phyloP scores from a whole-genome alignment of 2,888 invertebrate species.

The Psococerastis gibbosa region DNA sequence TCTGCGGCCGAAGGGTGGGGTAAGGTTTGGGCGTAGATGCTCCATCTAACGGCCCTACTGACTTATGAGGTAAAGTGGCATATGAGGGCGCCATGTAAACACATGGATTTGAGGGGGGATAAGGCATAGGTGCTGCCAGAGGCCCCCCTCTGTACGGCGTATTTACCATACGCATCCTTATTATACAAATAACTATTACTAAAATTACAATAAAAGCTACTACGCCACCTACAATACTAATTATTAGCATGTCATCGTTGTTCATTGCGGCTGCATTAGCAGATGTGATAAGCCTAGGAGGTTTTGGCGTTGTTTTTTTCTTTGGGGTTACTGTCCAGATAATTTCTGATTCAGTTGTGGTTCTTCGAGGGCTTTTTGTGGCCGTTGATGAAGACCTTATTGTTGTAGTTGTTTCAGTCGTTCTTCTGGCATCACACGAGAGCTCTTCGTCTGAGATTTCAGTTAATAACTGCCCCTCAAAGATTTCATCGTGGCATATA shows the following conservation, averaged over 20 bases:
- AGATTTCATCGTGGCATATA: slow-evolving; percentile 44
- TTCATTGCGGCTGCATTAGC: slow-evolving; percentile 32
- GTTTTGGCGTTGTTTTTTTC: slow-evolving; percentile 13
- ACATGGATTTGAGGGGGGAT: slow-evolving; percentile 17
- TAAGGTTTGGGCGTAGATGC: not conserved
- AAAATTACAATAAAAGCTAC: slow-evolving; percentile 78
- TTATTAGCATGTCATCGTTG: slow-evolving; percentile 83
- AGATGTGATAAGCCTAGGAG: slow-evolving; percentile 13
- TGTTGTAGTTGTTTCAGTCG: slow-evolving; percentile 32
- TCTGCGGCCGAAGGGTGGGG: slow-evolving; percentile 1
- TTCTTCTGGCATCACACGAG: slow-evolving; percentile 48
- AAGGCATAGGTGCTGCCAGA: slow-evolving; percentile 26
- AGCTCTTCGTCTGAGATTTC: slow-evolving; percentile 66
- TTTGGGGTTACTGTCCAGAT: slow-evolving; percentile 76
- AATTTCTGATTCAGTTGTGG: slow-evolving; percentile 64
- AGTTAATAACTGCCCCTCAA: slow-evolving; percentile 45
- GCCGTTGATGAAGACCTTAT: slow-evolving; percentile 28
- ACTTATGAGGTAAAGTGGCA: slow-evolving; percentile 3
- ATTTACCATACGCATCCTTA: slow-evolving; percentile 49
- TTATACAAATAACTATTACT: slow-evolving; percentile 75
- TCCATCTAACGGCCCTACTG: not conserved
- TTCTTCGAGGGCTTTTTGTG: slow-evolving; percentile 24
- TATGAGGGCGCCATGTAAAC: slow-evolving; percentile 3
- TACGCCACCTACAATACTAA: slow-evolving; percentile 85
- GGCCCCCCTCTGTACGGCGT: slow-evolving; percentile 47